Evolutionary conservation across 2,113 vertebrate species (phyloP).

Genomic region (Galemys pyrenaicus): DNA sequence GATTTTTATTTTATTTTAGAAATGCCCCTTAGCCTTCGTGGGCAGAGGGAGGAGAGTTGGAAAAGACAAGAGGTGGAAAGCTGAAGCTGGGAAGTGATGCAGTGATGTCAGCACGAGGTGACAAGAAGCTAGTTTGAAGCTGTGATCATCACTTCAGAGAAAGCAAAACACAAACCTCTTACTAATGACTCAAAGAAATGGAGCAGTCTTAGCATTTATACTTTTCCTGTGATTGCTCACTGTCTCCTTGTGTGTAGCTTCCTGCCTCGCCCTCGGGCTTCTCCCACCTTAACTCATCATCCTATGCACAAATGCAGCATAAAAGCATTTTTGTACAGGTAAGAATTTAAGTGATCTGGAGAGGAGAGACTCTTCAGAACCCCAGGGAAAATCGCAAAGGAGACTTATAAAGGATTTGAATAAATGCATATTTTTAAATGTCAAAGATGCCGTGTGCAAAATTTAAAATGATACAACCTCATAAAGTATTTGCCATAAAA

Average conservation of each 20-base stretch:
- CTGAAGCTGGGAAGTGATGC: neutral
- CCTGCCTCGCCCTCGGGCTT: neutral
- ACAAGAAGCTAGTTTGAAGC: neutral
- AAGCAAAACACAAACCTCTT: neutral
- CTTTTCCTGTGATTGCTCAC: neutral
- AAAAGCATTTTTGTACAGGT: neutral
- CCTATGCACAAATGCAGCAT: neutral
- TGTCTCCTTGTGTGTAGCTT: neutral
- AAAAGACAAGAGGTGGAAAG: neutral
- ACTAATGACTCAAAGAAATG: neutral
- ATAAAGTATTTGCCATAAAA: neutral
- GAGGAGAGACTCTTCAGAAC: neutral
- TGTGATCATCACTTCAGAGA: neutral
- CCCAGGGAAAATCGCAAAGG: neutral
- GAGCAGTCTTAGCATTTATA: neutral
- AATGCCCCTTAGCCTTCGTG: neutral
- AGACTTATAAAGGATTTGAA: neutral
- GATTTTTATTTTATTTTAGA: neutral
- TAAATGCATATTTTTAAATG: neutral
- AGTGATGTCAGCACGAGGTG: neutral
- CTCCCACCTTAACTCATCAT: neutral
- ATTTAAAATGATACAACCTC: slow-evolving; percentile 9
- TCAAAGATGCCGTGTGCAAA: neutral
- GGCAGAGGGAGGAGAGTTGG: neutral
- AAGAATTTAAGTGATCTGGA: neutral